Evolutionary conservation across 1,140 invertebrate species (phyloP), one percentile per base, ranked within the genome.

Genomic region (Lordiphosa collinella): DNA sequence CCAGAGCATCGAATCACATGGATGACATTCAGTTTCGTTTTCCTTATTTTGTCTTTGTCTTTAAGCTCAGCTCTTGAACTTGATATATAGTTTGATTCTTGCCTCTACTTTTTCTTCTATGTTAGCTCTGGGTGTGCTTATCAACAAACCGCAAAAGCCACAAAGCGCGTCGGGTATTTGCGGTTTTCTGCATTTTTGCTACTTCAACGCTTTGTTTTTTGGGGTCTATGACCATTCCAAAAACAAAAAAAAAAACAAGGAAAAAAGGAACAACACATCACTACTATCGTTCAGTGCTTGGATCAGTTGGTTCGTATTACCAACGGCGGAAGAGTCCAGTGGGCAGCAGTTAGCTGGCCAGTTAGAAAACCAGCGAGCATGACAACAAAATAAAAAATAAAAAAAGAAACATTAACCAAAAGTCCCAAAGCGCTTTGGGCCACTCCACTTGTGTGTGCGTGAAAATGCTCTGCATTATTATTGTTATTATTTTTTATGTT

Each of bases 131-230:
- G 16, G 12, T 12, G 9, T 47, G 49, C 48, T 34, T 43, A 29
- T 4, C 35, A 22, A 22, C 18, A 22, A 22, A 82, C 63, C 63
- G 62, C 63, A 66, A 66, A 25, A 67, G 63, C 66, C 67, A 82
- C 71, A 72, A 82, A 84, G 61, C 76, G 78, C 62, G 72, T 82
- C 78, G 67, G 31, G 50, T 55, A 46, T 62, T 71, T 82, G 76
- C 66, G 76, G 71, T 82, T 71, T 82, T 80, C 58, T 62, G 70
- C 75, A 70, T 73, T 70, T 71, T 55, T 58, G 62, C 41, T 59
- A 54, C 37, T 54, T 55, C 37, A 31, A 58, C 62, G 69, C 40
- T 59, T 70, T 41, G 43, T 55, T 29, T 32, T 50, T 37, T 37
- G 63, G 46, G 74, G 74, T 82, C 76, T 82, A 72, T 76, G 71